These are phyloP conservation scores for Hermaeophaga mercurialis DNA, from an alignment of 2,888 invertebrate genomes.

Conservation along the genomic window DNA sequence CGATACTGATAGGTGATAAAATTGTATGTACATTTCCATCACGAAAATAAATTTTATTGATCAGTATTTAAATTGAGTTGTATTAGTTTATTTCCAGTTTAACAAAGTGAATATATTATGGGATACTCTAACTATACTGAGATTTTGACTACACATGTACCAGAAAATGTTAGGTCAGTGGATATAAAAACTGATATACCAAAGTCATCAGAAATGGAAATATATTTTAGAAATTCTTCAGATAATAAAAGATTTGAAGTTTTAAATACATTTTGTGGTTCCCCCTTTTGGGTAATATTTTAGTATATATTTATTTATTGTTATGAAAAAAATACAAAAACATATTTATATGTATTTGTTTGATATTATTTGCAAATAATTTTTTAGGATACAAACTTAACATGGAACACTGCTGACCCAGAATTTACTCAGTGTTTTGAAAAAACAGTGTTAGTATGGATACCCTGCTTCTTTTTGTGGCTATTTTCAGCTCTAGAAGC, in stretches of 20 bases:
- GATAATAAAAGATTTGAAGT: no score
- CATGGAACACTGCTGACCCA: constrained; percentile 81
- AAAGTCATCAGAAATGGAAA: constrained; percentile 2
- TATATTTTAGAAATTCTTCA: no score
- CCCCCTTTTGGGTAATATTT: constrained; percentile 77
- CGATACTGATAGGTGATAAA: no score
- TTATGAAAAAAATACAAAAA: no score
- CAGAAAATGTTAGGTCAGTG: neutral
- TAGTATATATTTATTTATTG: no score
- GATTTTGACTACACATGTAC: constrained; percentile 37
- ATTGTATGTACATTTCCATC: no score
- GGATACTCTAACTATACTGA: constrained; percentile 26
- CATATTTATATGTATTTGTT: neutral
- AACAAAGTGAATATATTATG: no score
- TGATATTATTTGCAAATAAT: no score
- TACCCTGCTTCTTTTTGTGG: constrained; percentile 86
- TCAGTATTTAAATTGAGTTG: no score
- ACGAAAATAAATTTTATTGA: no score
- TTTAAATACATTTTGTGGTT: constrained; percentile 79
- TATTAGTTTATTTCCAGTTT: no score
- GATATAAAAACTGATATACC: no score
- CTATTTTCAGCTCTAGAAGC: constrained; percentile 73
- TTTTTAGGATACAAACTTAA: constrained; percentile 75
- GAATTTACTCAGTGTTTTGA: constrained; percentile 91
- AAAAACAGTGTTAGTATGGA: constrained; percentile 87